Conservation (phyloP, 2,888 invertebrate species). For the Eupithecia centaureata region DNA sequence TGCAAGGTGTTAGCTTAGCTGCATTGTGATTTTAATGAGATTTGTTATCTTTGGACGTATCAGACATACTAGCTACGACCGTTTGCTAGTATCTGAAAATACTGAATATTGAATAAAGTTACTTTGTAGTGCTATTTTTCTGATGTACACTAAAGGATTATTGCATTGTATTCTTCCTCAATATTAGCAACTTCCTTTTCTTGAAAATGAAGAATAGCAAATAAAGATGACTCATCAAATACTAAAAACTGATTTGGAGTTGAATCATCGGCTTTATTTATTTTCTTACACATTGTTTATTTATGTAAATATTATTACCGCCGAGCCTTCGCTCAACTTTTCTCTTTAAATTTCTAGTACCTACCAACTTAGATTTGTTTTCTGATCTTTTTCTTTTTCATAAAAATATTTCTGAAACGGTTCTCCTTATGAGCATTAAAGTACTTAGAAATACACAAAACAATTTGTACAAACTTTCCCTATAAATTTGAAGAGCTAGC, state of each 20-base stretch:
- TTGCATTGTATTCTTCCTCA: no score
- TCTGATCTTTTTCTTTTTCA: background rate
- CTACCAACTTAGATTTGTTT: background rate
- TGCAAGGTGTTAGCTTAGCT: background rate
- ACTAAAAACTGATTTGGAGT: slow-evolving; percentile 45
- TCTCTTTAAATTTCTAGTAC: background rate
- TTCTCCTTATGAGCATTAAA: background rate
- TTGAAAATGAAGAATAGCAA: background rate
- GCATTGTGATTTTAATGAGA: background rate
- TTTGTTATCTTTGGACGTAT: background rate
- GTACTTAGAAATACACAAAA: background rate
- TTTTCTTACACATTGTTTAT: slow-evolving; percentile 15
- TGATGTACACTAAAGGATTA: no score
- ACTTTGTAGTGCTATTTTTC: no score
- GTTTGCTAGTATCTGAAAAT: background rate
- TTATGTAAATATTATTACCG: background rate
- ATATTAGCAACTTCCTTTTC: background rate
- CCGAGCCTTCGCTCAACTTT: background rate
- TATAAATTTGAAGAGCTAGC: background rate
- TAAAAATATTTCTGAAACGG: background rate
- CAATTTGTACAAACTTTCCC: background rate
- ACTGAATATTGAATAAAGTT: no score
- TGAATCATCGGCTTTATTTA: slow-evolving; percentile 44
- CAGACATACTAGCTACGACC: background rate
- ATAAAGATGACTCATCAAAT: background rate